Evolutionary conservation across 1,140 invertebrate species (phyloP).

Genomic region (Pemphigus obesinymphae): DNA sequence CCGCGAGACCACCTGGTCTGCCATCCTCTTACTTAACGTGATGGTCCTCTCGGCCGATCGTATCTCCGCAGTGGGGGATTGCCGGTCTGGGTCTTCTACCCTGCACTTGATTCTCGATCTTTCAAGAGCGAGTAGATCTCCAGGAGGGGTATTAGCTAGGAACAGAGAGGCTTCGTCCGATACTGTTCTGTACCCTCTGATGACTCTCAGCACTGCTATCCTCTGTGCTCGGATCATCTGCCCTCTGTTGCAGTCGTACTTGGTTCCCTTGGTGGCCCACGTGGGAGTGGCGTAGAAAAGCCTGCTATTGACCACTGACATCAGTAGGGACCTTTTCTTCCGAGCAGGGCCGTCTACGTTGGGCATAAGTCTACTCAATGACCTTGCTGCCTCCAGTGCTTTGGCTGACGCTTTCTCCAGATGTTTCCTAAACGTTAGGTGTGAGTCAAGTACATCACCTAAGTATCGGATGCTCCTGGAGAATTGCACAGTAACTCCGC

Average conservation of each 20-base stretch:
- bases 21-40: not conserved
- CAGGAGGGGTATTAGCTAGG: not conserved
- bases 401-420: fast-evolving
- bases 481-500: not conserved
- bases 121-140: not conserved
- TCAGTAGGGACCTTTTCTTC: conserved; percentile 48
- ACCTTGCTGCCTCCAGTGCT: conserved; percentile 45
- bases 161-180: no score
- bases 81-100: no score
- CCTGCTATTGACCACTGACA: no score
- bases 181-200: not conserved
- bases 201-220: not conserved
- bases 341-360: conserved; percentile 49
- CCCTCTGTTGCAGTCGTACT: conserved; percentile 58
- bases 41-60: no score
- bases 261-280: conserved; percentile 5
- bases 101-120: not conserved
- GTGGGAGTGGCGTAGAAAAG: no score
- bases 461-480: not conserved
- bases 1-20: no score
- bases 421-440: not conserved
- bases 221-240: not conserved
- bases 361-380: conserved; percentile 46
- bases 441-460: not conserved
- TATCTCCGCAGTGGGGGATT: no score